Evolutionary conservation across 2,888 invertebrate genomes (phyloP), one percentile per base, ranked within the genome.

Genomic region (Leucoma salicis): DNA sequence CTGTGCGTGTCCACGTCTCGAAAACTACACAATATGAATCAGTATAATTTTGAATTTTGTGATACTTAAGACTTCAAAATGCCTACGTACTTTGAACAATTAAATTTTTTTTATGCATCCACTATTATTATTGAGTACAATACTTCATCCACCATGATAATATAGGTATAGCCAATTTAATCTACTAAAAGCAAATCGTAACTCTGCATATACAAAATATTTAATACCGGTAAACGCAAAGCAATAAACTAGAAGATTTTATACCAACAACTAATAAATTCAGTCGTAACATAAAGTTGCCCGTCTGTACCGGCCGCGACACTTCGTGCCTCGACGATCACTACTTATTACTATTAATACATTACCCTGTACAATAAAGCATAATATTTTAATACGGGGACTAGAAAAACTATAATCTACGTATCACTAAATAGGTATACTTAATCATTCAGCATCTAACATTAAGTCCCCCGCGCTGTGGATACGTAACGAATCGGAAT

Each of bases 401-500:
- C 56, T 51, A 67, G 50, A 62, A 68, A 63, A 60, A 61, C 54
- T 53, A 63, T 78, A 78, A 81, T 76, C 74, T 77, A 70, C 67
- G 64, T 58, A 67, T 63, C 73, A 61, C 78, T 77, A 82, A 84
- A 83, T 81, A 79, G 79, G 71, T 71, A 72, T 75, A 82, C 79
- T 86, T 81, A 82, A 86, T 86, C 84, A 86, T 82, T 74, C 72
- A 64, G 76, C 67, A 74, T 78, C 75, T 67, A 63, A 76, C 70
- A 78, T 78, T 76, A 71, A 74, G 73, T 64, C 76, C 78, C 82
- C 82, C 80, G 79, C 68, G 73, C 71, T 70, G 50, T 61, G 75
- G 74, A 77, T 71, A 73, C 87, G 87, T 82, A 75, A 76, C 87
- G 83, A 88, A 88, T 88, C 75, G 74, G 65, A 70, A 74, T 83